phyloP scores from a whole-genome alignment of 1,140 invertebrate species.

The Atta texana region DNA sequence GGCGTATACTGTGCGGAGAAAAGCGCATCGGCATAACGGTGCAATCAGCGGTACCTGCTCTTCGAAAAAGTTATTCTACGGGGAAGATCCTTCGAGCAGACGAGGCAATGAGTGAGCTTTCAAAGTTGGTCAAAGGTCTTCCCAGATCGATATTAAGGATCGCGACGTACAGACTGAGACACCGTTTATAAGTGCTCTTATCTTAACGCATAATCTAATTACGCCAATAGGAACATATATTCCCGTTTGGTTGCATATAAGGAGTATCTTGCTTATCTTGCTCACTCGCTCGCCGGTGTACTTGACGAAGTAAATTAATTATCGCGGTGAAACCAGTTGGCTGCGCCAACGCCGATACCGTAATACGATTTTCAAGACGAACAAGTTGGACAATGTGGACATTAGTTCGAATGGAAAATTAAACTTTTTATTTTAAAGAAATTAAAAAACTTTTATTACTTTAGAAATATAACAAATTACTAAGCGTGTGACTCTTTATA shows the following conservation, averaged over 20 bases:
- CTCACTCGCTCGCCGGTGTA: background rate
- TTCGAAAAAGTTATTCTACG: constrained; percentile 77
- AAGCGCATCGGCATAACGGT: constrained; percentile 80
- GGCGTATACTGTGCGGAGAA: constrained; percentile 74
- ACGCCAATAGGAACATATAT: constrained; percentile 23
- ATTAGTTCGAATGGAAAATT: background rate
- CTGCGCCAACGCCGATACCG: constrained; percentile 14
- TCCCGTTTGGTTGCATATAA: constrained; percentile 14
- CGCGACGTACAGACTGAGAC: background rate
- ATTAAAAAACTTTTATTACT: background rate
- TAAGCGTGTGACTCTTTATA: background rate
- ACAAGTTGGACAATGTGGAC: background rate
- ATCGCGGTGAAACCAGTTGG: constrained; percentile 21
- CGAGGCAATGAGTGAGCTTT: constrained; percentile 69
- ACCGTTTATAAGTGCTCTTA: constrained; percentile 48
- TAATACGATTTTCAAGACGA: background rate
- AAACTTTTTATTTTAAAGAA: too few relatives aligned
- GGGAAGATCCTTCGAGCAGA: constrained; percentile 10
- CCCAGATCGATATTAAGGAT: constrained; percentile 56
- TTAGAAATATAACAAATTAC: background rate
- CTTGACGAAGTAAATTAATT: constrained; percentile 63
- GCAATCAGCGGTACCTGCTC: constrained; percentile 79
- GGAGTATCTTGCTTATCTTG: constrained; percentile 39
- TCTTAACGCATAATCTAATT: constrained; percentile 44
- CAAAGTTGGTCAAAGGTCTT: constrained; percentile 54